A percentile compares a stretch with the other conserved stretches of the same genome.
phyloP scores from a whole-genome alignment of 2,113 vertebrate species.

The Antigone vipio region DNA sequence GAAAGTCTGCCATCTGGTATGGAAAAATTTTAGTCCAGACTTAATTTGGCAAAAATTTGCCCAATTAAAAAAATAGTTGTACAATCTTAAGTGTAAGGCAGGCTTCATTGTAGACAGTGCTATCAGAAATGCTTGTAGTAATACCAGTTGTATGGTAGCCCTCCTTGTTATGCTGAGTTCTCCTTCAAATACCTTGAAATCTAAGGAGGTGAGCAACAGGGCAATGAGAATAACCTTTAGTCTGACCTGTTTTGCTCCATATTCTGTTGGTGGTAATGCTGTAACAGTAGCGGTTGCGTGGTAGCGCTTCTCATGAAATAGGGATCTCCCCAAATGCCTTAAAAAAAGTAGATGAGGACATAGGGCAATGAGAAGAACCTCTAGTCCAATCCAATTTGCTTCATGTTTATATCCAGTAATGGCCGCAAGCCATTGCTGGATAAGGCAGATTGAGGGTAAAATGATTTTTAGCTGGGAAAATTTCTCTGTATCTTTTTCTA shows the following conservation, averaged over 20 bases:
- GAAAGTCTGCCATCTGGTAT: slow-evolving; percentile 4
- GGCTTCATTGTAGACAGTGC: background rate
- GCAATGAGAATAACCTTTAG: background rate
- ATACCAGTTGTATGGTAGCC: too few species aligned
- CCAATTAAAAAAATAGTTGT: background rate
- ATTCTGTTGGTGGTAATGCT: background rate
- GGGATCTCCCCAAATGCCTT: background rate
- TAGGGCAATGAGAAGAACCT: background rate
- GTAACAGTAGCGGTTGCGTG: background rate
- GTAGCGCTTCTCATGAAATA: background rate
- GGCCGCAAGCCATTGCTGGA: background rate
- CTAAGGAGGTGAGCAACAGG: background rate
- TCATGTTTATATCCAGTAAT: background rate
- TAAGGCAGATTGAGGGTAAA: background rate
- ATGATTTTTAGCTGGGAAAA: background rate
- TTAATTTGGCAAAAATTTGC: background rate
- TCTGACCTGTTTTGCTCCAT: background rate
- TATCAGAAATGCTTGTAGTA: background rate
- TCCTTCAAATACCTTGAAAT: background rate
- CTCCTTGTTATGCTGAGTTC: background rate
- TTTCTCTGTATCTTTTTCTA: background rate
- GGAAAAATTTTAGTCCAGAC: background rate
- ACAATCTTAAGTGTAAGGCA: background rate
- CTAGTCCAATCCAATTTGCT: background rate
- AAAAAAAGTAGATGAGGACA: background rate